These are phyloP conservation scores for Gastrophryne carolinensis DNA, from an alignment of 2,797 vertebrate genomes.

Conservation along the genomic window DNA sequence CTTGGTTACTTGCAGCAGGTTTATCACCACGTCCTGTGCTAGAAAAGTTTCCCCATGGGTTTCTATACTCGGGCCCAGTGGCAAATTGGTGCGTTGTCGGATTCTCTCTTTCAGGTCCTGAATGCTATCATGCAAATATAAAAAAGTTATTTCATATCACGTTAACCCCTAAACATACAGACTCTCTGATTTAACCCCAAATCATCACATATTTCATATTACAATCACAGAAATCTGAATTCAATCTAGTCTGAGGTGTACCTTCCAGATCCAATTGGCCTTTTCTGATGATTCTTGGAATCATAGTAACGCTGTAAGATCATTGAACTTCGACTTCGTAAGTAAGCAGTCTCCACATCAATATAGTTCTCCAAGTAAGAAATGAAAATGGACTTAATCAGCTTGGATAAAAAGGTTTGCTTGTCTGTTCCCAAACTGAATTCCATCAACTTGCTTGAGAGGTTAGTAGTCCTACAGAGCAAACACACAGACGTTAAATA, in stretches of 20 bases:
- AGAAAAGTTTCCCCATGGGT: conserved; percentile 97
- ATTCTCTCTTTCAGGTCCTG: conserved; percentile 96
- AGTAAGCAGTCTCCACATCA: conserved; percentile 92
- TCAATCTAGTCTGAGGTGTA: too few relatives aligned
- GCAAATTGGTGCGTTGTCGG: conserved; percentile 90
- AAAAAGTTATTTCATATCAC: neutral
- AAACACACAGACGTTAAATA: neutral
- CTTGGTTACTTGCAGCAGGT: conserved; percentile 94
- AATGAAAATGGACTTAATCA: conserved; percentile 98
- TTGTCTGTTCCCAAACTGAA: conserved; percentile 99
- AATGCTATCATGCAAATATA: conserved; percentile 74
- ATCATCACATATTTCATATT: too few relatives aligned
- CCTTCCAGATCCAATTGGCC: conserved; percentile 90
- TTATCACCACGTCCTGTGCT: conserved; percentile 96
- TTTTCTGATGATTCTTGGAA: conserved; percentile 98
- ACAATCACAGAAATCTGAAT: too few relatives aligned
- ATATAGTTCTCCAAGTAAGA: conserved; percentile 98
- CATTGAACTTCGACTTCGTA: conserved; percentile 88
- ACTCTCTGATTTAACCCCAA: too few relatives aligned
- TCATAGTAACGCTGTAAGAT: conserved; percentile 98
- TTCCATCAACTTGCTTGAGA: conserved; percentile 92
- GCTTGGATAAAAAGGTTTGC: conserved; percentile 96
- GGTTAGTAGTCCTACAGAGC: conserved; percentile 81
- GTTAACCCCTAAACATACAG: too few relatives aligned
- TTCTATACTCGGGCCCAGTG: conserved; percentile 91